Conservation (phyloP, 2,797 vertebrate genomes). For the Centroberyx gerrardi region DNA sequence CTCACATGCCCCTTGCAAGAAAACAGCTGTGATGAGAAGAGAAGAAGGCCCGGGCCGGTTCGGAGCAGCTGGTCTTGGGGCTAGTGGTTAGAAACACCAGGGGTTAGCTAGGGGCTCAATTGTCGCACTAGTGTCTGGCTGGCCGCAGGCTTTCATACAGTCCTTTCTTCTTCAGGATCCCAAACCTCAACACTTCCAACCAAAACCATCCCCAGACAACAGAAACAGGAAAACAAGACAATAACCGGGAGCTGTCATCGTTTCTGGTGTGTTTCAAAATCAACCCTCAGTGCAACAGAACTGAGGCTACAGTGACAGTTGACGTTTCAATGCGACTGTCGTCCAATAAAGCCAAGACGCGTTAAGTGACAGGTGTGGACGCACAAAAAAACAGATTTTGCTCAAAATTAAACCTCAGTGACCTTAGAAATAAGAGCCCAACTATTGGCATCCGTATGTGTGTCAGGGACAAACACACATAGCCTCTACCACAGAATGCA, state of each 20-base stretch:
- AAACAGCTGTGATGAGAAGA: constrained; percentile 57
- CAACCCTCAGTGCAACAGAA: background rate
- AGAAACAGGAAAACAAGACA: constrained; percentile 38
- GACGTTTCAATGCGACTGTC: background rate
- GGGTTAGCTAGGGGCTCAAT: constrained; percentile 13
- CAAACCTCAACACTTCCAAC: constrained; percentile 27
- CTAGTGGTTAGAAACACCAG: constrained; percentile 29
- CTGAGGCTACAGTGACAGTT: background rate
- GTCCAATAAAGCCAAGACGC: background rate
- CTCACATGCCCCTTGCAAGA: constrained; percentile 33
- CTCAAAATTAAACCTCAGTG: too few relatives aligned
- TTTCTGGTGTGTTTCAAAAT: constrained; percentile 5
- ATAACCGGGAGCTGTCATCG: constrained; percentile 13
- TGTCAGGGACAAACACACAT: too few relatives aligned
- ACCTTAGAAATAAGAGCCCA: background rate
- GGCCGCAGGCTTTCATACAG: constrained; percentile 1
- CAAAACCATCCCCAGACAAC: constrained; percentile 41
- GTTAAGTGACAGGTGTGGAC: background rate
- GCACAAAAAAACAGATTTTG: background rate
- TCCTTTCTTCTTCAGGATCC: constrained; percentile 17
- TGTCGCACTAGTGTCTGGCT: too few relatives aligned
- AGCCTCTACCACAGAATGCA: too few relatives aligned
- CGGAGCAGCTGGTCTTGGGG: constrained; percentile 49
- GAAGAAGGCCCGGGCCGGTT: background rate
- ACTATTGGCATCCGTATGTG: too few relatives aligned